Conservation (phyloP, 2,113 vertebrate species). For the Leptobrachium ailaonicum region DNA sequence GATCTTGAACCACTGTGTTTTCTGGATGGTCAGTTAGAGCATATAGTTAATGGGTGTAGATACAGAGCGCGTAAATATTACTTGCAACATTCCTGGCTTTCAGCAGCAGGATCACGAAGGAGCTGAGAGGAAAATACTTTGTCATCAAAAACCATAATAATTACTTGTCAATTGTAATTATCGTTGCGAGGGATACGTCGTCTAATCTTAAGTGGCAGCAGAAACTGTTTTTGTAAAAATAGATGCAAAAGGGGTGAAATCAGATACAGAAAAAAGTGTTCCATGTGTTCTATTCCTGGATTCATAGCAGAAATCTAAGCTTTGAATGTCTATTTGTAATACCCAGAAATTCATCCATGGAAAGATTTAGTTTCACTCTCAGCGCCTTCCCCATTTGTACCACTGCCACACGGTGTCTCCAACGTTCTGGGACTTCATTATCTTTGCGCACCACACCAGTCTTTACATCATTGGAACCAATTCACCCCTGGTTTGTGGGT, state of each 20-base stretch:
- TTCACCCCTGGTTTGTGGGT: too few relatives aligned
- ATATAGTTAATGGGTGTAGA: slow-evolving; percentile 1
- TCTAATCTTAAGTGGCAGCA: slow-evolving; percentile 76
- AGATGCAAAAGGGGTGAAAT: slow-evolving; percentile 73
- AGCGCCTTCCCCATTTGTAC: slow-evolving; percentile 8
- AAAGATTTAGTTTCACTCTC: slow-evolving; percentile 38
- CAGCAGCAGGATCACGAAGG: slow-evolving; percentile 78
- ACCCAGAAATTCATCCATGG: slow-evolving; percentile 31
- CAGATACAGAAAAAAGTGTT: slow-evolving; percentile 65
- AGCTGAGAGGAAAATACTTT: slow-evolving; percentile 74
- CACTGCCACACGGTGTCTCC: not conserved
- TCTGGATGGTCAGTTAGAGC: slow-evolving; percentile 9
- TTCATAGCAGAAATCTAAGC: slow-evolving; percentile 43
- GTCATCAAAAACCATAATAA: slow-evolving; percentile 84
- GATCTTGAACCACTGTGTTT: too few relatives aligned
- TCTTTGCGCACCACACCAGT: not conserved
- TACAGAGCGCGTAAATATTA: slow-evolving; percentile 22
- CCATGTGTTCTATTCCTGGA: slow-evolving; percentile 39
- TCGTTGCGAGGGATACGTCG: slow-evolving; percentile 71
- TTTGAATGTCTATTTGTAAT: slow-evolving; percentile 35
- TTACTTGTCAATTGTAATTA: slow-evolving; percentile 85
- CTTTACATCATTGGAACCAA: too few relatives aligned
- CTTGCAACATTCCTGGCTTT: slow-evolving; percentile 54
- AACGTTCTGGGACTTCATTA: slow-evolving; percentile 33
- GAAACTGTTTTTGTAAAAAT: slow-evolving; percentile 65